Base-by-base conservation (phyloP, 2,888 invertebrate species). In the Acrobasis consociella region DNA sequence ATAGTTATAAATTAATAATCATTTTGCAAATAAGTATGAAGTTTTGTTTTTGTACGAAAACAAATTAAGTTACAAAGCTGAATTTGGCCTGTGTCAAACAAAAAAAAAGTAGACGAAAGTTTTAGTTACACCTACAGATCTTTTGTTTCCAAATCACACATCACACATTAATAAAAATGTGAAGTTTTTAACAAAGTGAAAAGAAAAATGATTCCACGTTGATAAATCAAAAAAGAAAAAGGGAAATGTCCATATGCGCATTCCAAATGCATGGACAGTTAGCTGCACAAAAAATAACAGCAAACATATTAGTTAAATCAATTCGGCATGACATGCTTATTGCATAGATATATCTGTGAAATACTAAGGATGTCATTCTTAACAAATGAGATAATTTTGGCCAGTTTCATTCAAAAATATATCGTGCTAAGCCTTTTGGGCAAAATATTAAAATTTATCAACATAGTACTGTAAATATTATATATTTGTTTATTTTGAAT, bases 301-400 rank as follows among this genome's bases (percentile, higher is more conserved):
- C 69, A 77, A 73, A 72, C 73, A 72, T 68, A 77, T 79, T 76
- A 81, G 79, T 78, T 70, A 73, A 71, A 70, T 75, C 65, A 70
- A 72, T 76, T 82, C 85, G 89, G 89, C 89, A 88, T 87, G 87
- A 86, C 90, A 90, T 88, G 90, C 90, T 64, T 61, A 67, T 73
- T 75, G 67, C 72, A 68, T 65, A 69, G 71, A 60, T 61, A 58
- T 13, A 46, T 46, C 46, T 46, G n/a, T 46, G 42, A 42, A 46
- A 46, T 46, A 46, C 46, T 46, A 11, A 37, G 65, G 61, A 51
- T 51, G 58, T 61, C 64, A 67, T 68, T 67, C 65, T 46, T 42
- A 55, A 51, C 62, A 53, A 60, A 64, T 31, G 64, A 64, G 64
- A 62, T 56, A 38, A 16, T 13, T 22, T 42, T 2, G n/a, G 52